These are phyloP conservation scores for Atherix ibis DNA, from an alignment of 2,888 invertebrate species.

Conservation along the genomic window DNA sequence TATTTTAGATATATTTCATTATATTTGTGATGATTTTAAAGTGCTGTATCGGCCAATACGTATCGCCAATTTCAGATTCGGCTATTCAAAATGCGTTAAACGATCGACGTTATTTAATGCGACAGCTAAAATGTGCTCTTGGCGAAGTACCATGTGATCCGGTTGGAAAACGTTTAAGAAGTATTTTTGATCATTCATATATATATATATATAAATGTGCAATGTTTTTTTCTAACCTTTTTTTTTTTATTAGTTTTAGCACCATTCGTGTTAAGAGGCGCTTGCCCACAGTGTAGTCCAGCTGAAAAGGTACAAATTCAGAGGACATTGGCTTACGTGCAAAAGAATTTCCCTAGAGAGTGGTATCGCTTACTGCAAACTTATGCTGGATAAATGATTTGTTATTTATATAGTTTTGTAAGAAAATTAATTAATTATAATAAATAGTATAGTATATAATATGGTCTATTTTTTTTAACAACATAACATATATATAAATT, in stretches of 20 bases:
- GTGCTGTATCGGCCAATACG: too few species aligned
- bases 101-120: slow-evolving; percentile 51
- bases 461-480: too few species aligned
- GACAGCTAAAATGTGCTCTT: slow-evolving; percentile 56
- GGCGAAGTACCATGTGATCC: slow-evolving; percentile 61
- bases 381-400: slow-evolving; percentile 38
- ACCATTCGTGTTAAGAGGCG: slow-evolving; percentile 54
- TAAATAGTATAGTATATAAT: too few species aligned
- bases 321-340: slow-evolving; percentile 56
- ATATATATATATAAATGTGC: slow-evolving; percentile 1
- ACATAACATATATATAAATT: too few species aligned
- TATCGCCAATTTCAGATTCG: slow-evolving; percentile 35
- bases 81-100: slow-evolving; percentile 49
- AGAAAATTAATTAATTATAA: too few species aligned
- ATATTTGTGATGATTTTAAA: too few species aligned
- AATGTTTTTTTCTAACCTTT: slow-evolving; percentile 1
- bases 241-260: slow-evolving; percentile 45
- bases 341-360: slow-evolving; percentile 58
- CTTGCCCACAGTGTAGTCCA: slow-evolving; percentile 54
- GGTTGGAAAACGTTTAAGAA: slow-evolving; percentile 54
- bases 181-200: slow-evolving; percentile 29
- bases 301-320: slow-evolving; percentile 58
- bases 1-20: too few species aligned
- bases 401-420: background rate
- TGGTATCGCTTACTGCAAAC: slow-evolving; percentile 59